phyloP scores from a whole-genome alignment of 2,888 invertebrate species.

The Euclidia mi region DNA sequence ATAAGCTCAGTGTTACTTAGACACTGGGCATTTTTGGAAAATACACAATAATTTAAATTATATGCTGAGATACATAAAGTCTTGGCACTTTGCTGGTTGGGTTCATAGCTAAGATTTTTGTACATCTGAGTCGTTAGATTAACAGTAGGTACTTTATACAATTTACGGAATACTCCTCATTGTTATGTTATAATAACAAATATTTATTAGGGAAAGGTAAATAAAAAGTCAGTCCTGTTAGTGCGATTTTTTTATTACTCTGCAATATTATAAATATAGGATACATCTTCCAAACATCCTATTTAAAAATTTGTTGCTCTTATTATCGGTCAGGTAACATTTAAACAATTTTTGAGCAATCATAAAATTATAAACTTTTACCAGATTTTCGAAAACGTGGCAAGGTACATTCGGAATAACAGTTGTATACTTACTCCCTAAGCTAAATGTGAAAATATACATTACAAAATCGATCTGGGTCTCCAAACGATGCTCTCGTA shows the following conservation, averaged over 20 bases:
- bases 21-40: too few species aligned
- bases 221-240: slow-evolving; percentile 68
- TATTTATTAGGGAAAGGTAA: slow-evolving; percentile 11
- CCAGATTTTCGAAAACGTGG: slow-evolving; percentile 52
- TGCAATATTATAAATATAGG: slow-evolving; percentile 79
- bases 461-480: slow-evolving; percentile 34
- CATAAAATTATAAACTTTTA: slow-evolving; percentile 52
- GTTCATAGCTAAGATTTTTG: too few species aligned
- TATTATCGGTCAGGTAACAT: slow-evolving; percentile 74
- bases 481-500: slow-evolving; percentile 29
- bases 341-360: slow-evolving; percentile 78
- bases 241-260: slow-evolving; percentile 82
- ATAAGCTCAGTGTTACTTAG: too few species aligned
- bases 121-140: too few species aligned
- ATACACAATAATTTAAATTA: too few species aligned
- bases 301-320: slow-evolving; percentile 68
- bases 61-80: too few species aligned
- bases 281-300: slow-evolving; percentile 76
- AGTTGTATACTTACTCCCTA: slow-evolving; percentile 45
- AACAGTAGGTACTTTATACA: too few species aligned
- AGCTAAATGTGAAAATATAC: slow-evolving; percentile 40
- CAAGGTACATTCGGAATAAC: slow-evolving; percentile 50
- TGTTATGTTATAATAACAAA: too few species aligned
- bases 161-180: too few species aligned
- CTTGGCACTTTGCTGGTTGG: too few species aligned